These are phyloP conservation scores for Kryphioiulus occultus DNA, from an alignment of 2,888 invertebrate species.

Conservation along the genomic window DNA sequence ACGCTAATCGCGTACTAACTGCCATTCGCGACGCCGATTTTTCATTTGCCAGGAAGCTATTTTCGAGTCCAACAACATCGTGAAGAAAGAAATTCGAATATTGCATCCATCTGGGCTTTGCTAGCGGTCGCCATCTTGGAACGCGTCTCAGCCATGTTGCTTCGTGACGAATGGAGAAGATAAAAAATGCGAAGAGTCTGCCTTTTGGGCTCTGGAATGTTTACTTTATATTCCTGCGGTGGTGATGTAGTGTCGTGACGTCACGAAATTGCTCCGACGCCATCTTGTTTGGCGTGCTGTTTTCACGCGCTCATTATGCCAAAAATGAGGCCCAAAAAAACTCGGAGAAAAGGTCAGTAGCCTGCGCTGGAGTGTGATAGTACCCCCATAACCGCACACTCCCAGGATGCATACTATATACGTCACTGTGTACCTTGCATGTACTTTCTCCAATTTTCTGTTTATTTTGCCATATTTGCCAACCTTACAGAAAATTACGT, in stretches of 20 bases:
- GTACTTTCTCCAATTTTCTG: background rate
- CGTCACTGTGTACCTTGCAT: background rate
- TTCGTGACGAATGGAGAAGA: background rate
- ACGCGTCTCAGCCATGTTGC: background rate
- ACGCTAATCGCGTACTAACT: background rate
- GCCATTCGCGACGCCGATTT: background rate
- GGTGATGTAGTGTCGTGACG: conserved; percentile 28
- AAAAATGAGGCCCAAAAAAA: background rate
- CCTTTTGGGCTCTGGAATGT: background rate
- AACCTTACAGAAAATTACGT: background rate
- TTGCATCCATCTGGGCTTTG: background rate
- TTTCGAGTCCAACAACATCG: background rate
- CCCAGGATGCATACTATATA: background rate
- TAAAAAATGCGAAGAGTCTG: conserved; percentile 3
- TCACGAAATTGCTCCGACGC: conserved; percentile 3
- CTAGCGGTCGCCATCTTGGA: background rate
- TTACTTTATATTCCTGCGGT: conserved; percentile 12
- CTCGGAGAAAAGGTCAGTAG: conserved; percentile 25
- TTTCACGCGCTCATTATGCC: conserved; percentile 32
- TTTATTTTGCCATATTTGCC: background rate
- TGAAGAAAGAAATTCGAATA: background rate
- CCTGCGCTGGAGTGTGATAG: background rate
- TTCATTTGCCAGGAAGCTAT: background rate
- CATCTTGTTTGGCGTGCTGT: conserved; percentile 16
- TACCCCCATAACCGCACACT: conserved; percentile 13